These are phyloP conservation scores for Ciconia maguari DNA, from an alignment of 2,113 vertebrate genomes.

Conservation along the genomic window DNA sequence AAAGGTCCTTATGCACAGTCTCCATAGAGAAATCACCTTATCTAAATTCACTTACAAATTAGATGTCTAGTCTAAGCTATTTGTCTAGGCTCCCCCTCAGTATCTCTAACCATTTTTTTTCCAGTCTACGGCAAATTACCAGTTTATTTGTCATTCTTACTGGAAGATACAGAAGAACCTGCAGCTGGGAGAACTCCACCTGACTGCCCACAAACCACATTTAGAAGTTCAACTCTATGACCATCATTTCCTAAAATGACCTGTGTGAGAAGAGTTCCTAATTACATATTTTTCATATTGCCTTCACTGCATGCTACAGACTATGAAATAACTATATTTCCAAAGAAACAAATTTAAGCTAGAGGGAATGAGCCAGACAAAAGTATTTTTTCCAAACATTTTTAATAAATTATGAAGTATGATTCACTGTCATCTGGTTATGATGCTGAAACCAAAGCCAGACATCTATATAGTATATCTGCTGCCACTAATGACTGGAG, in stretches of 20 bases:
- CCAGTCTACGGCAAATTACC: neutral
- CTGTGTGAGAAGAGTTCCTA: neutral
- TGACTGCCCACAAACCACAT: neutral
- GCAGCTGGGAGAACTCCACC: neutral
- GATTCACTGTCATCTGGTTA: constrained; percentile 32
- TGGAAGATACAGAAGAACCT: neutral
- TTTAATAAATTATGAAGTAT: neutral
- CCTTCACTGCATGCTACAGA: neutral
- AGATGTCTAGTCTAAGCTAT: neutral
- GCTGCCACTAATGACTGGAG: neutral
- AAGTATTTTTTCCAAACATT: neutral
- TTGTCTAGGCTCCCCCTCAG: neutral
- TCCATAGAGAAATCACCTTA: neutral
- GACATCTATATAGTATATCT: constrained; percentile 32
- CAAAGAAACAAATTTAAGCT: neutral
- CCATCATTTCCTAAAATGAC: neutral
- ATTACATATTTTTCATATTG: neutral
- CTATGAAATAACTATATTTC: neutral
- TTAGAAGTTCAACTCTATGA: neutral
- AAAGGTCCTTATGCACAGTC: neutral
- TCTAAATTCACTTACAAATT: neutral
- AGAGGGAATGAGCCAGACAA: neutral
- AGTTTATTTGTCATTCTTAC: neutral
- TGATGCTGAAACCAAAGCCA: constrained; percentile 17
- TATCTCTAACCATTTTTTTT: neutral